These are phyloP conservation scores for Nineta flava DNA, from an alignment of 2,888 invertebrate species.

Conservation along the genomic window DNA sequence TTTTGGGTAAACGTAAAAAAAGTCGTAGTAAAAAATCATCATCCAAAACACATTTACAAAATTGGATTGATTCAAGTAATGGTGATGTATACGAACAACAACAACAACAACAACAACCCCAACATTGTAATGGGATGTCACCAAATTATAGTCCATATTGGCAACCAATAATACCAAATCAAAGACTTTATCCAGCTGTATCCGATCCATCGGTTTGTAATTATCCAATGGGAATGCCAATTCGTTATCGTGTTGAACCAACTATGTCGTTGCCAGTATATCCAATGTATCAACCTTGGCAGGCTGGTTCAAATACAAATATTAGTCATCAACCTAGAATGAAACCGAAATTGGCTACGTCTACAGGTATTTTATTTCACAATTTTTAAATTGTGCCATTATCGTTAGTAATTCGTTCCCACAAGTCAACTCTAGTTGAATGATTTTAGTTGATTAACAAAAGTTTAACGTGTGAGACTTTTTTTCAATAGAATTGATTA, in stretches of 20 bases:
- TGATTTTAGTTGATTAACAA: no score
- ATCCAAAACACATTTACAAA: background rate
- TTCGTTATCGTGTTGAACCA: conserved; percentile 40
- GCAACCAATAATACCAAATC: conserved; percentile 15
- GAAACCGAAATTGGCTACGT: conserved; percentile 2
- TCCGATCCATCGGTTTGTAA: conserved; percentile 29
- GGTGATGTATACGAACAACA: background rate
- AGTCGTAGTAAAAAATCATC: background rate
- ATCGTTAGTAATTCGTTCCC: no score
- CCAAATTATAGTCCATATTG: conserved; percentile 11
- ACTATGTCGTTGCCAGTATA: conserved; percentile 43
- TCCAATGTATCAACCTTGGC: conserved; percentile 33
- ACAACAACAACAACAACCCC: background rate
- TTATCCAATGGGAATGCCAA: conserved; percentile 24
- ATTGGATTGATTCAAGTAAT: background rate
- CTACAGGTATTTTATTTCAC: background rate
- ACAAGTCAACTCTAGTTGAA: no score
- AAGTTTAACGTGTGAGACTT: no score
- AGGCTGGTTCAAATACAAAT: conserved; percentile 8
- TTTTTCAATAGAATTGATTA: no score
- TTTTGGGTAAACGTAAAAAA: background rate
- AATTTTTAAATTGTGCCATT: no score
- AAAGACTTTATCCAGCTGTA: conserved; percentile 33
- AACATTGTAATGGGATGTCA: background rate
- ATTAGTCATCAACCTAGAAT: background rate